Evolutionary conservation across 2,888 invertebrate species (phyloP).

Genomic region (Nudaria mundana): DNA sequence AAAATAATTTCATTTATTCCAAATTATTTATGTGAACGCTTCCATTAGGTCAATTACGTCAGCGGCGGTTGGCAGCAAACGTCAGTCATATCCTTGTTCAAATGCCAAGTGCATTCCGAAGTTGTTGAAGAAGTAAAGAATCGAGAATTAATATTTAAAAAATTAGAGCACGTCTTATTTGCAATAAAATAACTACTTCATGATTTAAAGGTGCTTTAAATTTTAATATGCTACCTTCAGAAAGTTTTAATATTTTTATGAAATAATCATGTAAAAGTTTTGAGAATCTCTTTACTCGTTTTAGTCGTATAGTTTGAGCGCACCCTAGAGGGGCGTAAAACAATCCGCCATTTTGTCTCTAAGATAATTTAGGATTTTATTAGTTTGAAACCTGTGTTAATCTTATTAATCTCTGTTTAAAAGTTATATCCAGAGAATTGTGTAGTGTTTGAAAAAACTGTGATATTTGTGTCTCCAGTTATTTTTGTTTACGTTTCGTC

Average conservation of each 20-base stretch:
- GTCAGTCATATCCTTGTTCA: conserved; percentile 14
- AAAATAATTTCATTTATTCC: too few relatives aligned
- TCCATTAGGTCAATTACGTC: too few relatives aligned
- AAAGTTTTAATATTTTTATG: too few relatives aligned
- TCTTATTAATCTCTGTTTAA: conserved; percentile 62
- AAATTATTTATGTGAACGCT: conserved; percentile 18
- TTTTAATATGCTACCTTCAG: too few relatives aligned
- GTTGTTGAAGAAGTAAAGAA: neutral
- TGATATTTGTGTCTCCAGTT: conserved; percentile 75
- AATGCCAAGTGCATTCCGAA: conserved; percentile 17
- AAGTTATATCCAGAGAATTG: conserved; percentile 69
- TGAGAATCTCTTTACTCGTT: too few relatives aligned
- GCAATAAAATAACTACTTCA: too few relatives aligned
- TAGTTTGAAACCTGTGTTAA: conserved; percentile 61
- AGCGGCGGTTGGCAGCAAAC: conserved; percentile 21
- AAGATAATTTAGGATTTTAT: conserved; percentile 66
- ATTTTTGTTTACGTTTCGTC: conserved; percentile 73
- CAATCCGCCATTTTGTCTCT: conserved; percentile 78
- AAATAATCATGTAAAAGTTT: too few relatives aligned
- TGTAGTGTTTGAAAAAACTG: conserved; percentile 72
- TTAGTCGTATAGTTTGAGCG: conserved; percentile 58
- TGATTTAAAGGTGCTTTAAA: too few relatives aligned
- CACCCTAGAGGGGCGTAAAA: conserved; percentile 73
- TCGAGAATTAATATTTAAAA: neutral
- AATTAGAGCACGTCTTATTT: too few relatives aligned